Base-by-base conservation (phyloP, 2,797 vertebrate species). In the Danio choprae region DNA sequence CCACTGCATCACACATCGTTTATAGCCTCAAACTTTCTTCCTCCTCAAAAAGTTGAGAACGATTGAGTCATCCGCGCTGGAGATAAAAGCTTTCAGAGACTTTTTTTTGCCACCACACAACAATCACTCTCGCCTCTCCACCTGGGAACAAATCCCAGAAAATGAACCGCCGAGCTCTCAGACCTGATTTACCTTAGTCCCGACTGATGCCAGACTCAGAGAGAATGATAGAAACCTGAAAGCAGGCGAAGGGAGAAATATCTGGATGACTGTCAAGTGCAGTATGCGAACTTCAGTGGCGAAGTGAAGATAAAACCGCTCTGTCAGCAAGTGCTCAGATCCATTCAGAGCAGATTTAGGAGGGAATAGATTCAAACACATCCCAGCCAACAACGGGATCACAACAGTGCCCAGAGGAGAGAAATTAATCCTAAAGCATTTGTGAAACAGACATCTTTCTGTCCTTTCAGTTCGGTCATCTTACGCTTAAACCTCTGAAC, bases 311-410 rank as follows among this genome's bases (percentile, higher is more conserved):
- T 88, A 91, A 91, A 92, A 90, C 80, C 79, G 87, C 90, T 89
- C 86, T 90, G 90, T 88, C 90, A 85, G 88, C 89, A 91, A 88
- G 86, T 91, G 83, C 84, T 73, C 53, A 18, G 60, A 58, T 43
- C 73, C 87, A 59, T 88, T 88, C 83, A 86, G 81, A 6, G 74
- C 87, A 88, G 89, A 83, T 92, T 91, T 90, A 89, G 60, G 51
- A 77, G 84, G 83, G 80, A 87, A 77, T 71, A 87, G 88, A 83
- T 64, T 44, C 81, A 78, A 41, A 29, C 40, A n/a, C 60, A 58
- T 7, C 69, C 11, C 41, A 74, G 46, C 50, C 74, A 78, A 60
- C 75, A 73, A n/a, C 53, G 38, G 60, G 74, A 76, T 65, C 74
- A 72, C 69, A 44, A 72, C 40, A 63, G 44, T 20, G 36, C 50